phyloP scores from a whole-genome alignment of 2,797 vertebrate species.

The Aselliscus stoliczkanus region DNA sequence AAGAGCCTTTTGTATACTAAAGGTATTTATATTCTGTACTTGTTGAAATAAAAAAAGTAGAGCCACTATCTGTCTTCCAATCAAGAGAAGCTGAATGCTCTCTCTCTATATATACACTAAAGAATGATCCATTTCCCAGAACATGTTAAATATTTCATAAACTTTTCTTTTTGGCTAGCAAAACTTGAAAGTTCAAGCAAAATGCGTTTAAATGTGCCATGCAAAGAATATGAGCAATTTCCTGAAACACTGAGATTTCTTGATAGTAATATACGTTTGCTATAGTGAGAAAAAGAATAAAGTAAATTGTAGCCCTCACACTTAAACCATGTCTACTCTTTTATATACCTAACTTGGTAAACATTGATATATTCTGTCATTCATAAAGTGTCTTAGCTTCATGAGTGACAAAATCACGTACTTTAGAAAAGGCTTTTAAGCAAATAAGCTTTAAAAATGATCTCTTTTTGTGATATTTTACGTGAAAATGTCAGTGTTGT shows the following conservation, averaged over 20 bases:
- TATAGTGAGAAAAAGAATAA: not conserved
- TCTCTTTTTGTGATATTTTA: not conserved
- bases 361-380: not conserved
- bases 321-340: not conserved
- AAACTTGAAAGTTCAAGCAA: constrained; percentile 5
- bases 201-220: constrained; percentile 15
- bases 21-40: not conserved
- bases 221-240: not conserved
- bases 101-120: not conserved
- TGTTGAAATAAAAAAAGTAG: not conserved
- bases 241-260: not conserved
- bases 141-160: constrained; percentile 33
- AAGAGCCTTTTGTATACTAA: not conserved
- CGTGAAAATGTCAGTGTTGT: not conserved
- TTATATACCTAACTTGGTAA: not conserved
- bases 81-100: not conserved
- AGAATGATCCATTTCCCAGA: not conserved
- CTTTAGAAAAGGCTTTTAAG: not conserved
- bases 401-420: not conserved
- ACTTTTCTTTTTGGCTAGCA: not conserved
- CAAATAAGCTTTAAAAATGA: constrained; percentile 3
- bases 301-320: not conserved
- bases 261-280: not conserved
- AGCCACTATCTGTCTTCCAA: not conserved
- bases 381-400: constrained; percentile 19